Conservation (phyloP, 2,888 invertebrate genomes). For the Colletes collaris region DNA sequence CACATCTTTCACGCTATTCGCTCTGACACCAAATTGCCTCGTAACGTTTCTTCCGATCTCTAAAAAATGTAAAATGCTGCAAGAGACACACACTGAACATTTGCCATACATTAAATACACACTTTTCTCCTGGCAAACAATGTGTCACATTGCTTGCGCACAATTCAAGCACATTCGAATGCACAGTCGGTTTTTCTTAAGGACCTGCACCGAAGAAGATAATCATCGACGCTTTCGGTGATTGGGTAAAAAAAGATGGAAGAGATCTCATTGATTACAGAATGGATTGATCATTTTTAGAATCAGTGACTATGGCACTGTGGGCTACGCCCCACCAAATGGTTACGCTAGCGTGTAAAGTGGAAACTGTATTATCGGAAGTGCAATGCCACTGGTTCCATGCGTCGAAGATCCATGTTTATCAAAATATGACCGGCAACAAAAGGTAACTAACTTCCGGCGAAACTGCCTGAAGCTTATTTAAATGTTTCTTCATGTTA, state of each 20-base stretch:
- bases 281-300: constrained; percentile 72
- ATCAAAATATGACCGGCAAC: constrained; percentile 64
- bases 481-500: not conserved
- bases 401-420: constrained; percentile 69
- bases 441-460: constrained; percentile 60
- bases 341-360: constrained; percentile 79
- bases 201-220: constrained; percentile 34
- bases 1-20: too few relatives aligned
- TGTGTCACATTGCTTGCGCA: constrained; percentile 42
- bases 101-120: not conserved
- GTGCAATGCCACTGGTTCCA: constrained; percentile 79
- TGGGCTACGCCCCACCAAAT: constrained; percentile 79
- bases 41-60: too few relatives aligned
- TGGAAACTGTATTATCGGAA: constrained; percentile 68
- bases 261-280: constrained; percentile 7
- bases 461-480: not conserved
- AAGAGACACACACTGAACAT: constrained; percentile 7
- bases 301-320: constrained; percentile 77
- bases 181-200: constrained; percentile 20
- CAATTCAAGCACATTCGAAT: constrained; percentile 22
- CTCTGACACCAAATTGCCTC: too few relatives aligned
- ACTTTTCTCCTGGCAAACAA: constrained; percentile 12
- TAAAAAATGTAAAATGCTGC: not conserved
- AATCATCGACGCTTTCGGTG: constrained; percentile 56
- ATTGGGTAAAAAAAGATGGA: constrained; percentile 42